A percentile compares a stretch with the other conserved stretches of the same genome.
phyloP scores from a whole-genome alignment of 2,113 vertebrate species.

The Onychostruthus taczanowskii region DNA sequence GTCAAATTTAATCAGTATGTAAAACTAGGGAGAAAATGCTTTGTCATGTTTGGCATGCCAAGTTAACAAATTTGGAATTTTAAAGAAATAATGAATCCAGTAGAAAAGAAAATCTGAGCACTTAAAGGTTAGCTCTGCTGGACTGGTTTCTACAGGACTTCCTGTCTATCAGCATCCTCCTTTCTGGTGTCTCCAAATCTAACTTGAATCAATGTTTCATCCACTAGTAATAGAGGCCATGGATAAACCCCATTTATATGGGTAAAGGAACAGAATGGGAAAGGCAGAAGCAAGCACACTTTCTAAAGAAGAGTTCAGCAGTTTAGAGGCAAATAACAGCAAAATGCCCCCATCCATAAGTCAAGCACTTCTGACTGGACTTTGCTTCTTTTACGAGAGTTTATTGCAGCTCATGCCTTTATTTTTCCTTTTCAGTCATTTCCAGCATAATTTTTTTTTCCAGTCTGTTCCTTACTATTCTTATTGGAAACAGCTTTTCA shows the following conservation, averaged over 20 bases:
- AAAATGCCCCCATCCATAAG: not conserved
- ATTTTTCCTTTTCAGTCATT: not conserved
- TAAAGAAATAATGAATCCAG: not conserved
- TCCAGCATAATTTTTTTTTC: not conserved
- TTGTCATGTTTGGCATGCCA: not conserved
- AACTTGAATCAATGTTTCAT: not conserved
- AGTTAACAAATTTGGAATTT: not conserved
- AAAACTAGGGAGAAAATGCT: not conserved
- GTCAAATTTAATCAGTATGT: not conserved
- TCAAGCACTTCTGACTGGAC: not conserved
- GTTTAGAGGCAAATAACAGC: not conserved
- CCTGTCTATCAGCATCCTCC: not conserved
- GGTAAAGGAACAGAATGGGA: not conserved
- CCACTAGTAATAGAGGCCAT: not conserved
- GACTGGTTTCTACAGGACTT: not conserved
- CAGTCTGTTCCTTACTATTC: not conserved
- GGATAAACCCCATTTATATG: not conserved
- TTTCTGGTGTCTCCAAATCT: not conserved
- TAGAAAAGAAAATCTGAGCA: not conserved
- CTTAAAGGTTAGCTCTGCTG: not conserved
- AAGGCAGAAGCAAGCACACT: not conserved
- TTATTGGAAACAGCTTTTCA: not conserved
- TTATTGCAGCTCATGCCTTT: not conserved
- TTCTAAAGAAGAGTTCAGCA: not conserved
- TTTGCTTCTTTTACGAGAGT: not conserved